phyloP scores from a whole-genome alignment of 2,888 invertebrate species.

The Crossocerus cetratus region DNA sequence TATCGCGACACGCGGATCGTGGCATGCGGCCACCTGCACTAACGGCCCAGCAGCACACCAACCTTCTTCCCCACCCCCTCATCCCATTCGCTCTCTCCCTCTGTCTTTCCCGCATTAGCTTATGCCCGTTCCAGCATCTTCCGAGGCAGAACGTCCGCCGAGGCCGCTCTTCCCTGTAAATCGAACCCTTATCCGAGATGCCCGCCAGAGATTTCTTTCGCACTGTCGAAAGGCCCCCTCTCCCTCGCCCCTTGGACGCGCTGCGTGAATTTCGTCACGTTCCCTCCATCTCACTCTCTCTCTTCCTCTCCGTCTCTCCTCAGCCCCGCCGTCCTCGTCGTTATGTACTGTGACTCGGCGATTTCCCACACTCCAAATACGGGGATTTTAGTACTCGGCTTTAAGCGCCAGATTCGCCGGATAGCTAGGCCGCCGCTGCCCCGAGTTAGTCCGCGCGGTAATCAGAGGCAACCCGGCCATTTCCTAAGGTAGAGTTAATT shows the following conservation, averaged over 20 bases:
- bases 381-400: too few relatives aligned
- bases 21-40: slow-evolving; percentile 64
- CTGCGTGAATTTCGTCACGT: background rate
- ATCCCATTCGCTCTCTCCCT: background rate
- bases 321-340: too few relatives aligned
- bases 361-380: too few relatives aligned
- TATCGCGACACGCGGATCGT: slow-evolving; percentile 68
- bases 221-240: background rate
- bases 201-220: slow-evolving; percentile 29
- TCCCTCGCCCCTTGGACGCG: background rate
- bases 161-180: slow-evolving; percentile 31
- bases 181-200: slow-evolving; percentile 32
- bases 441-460: too few relatives aligned
- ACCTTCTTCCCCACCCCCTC: background rate
- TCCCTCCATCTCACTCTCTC: background rate
- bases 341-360: too few relatives aligned
- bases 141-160: slow-evolving; percentile 28
- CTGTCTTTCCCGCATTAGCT: slow-evolving; percentile 29
- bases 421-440: too few relatives aligned
- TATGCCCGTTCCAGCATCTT: slow-evolving; percentile 26
- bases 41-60: slow-evolving; percentile 13
- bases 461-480: too few relatives aligned
- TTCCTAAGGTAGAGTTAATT: too few relatives aligned
- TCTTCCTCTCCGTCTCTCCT: background rate
- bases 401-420: too few relatives aligned